Evolutionary conservation across 2,113 vertebrate species (phyloP).

Genomic region (Galbula dea): DNA sequence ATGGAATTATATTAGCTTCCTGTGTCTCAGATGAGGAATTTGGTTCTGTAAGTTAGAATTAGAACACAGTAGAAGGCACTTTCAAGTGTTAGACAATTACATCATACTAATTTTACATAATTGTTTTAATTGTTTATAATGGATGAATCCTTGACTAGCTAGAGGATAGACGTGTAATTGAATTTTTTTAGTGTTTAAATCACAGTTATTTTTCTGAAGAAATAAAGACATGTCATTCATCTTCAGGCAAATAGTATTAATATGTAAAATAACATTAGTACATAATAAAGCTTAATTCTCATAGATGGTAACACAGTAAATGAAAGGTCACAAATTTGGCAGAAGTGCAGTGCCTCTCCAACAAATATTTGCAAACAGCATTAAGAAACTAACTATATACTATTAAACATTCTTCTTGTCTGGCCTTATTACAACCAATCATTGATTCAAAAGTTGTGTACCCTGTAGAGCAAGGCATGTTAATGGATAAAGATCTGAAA

Average conservation of each 20-base stretch:
- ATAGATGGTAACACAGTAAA: background rate
- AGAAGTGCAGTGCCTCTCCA: background rate
- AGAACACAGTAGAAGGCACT: background rate
- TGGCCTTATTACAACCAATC: background rate
- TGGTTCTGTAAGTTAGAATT: background rate
- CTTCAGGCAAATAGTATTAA: background rate
- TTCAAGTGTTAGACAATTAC: background rate
- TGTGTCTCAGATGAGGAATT: background rate
- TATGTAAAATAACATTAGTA: background rate
- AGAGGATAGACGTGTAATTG: background rate
- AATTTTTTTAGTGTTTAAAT: background rate
- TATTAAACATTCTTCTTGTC: background rate
- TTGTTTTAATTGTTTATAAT: background rate
- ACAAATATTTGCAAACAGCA: background rate
- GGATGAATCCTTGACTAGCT: background rate
- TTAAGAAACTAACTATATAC: background rate
- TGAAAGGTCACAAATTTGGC: background rate
- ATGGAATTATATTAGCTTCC: background rate
- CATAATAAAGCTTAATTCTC: background rate
- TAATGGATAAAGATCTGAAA: background rate
- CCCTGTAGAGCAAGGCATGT: background rate
- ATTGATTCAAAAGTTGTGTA: background rate
- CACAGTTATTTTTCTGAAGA: background rate
- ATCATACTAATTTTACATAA: background rate
- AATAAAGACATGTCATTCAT: background rate